Evolutionary conservation across 2,888 invertebrate species (phyloP).

Genomic region (Rotaria socialis): DNA sequence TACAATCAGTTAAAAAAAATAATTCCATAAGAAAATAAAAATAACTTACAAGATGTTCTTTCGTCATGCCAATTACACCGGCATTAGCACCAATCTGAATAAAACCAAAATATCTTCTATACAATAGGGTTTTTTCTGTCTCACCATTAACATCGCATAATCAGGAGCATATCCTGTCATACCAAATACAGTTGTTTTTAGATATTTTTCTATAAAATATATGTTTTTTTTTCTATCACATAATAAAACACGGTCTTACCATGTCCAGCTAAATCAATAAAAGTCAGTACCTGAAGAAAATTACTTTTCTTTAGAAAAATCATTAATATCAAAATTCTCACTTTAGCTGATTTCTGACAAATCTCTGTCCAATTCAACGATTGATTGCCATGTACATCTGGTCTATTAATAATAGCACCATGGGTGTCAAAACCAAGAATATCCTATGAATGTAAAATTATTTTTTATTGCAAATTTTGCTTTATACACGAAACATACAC

Average conservation of each 20-base stretch:
- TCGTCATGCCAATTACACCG: slow-evolving; percentile 95
- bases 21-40: no score
- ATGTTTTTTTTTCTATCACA: neutral
- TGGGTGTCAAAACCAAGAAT: slow-evolving; percentile 90
- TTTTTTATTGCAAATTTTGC: no score
- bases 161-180: slow-evolving; percentile 99
- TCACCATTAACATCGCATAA: slow-evolving; percentile 94
- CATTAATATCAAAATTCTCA: slow-evolving; percentile 61
- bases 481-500: slow-evolving; percentile 57
- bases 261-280: slow-evolving; percentile 96
- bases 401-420: slow-evolving; percentile 90
- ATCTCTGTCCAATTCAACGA: slow-evolving; percentile 94
- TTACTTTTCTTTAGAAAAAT: neutral
- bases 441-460: slow-evolving; percentile 62
- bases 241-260: slow-evolving; percentile 56
- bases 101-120: neutral
- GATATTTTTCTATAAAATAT: slow-evolving; percentile 69
- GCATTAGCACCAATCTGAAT: slow-evolving; percentile 89
- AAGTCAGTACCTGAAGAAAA: slow-evolving; percentile 67
- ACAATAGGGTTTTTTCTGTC: slow-evolving; percentile 46
- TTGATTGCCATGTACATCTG: slow-evolving; percentile 67
- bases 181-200: slow-evolving; percentile 98
- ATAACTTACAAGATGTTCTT: slow-evolving; percentile 76
- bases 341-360: slow-evolving; percentile 88
- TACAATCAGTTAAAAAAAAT: no score